Percentiles rank a stretch among this genome's conserved stretches.
phyloP scores from a whole-genome alignment of 2,888 invertebrate species.

The Leptura quadrifasciata region DNA sequence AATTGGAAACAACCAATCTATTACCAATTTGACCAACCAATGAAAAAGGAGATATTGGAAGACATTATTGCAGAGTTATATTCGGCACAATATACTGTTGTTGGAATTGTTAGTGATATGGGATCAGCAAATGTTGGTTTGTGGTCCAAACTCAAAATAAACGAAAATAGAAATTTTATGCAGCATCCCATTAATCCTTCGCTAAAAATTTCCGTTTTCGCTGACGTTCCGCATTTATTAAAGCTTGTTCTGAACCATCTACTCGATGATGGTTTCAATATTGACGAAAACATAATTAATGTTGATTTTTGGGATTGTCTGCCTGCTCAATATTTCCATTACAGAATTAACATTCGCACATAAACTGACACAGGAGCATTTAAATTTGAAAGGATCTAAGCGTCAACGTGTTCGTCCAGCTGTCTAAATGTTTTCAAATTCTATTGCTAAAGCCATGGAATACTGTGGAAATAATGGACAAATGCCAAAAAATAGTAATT shows the following conservation, averaged over 20 bases:
- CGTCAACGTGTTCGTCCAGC: slow-evolving; percentile 33
- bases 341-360: slow-evolving; percentile 20
- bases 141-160: slow-evolving; percentile 43
- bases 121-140: slow-evolving; percentile 44
- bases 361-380: slow-evolving; percentile 30
- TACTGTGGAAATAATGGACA: slow-evolving; percentile 37
- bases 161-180: too few relatives aligned
- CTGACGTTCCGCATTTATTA: slow-evolving; percentile 52
- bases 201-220: slow-evolving; percentile 49
- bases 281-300: slow-evolving; percentile 40
- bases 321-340: slow-evolving; percentile 16
- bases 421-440: slow-evolving; percentile 38
- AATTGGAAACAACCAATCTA: slow-evolving; percentile 12
- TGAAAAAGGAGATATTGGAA: not conserved
- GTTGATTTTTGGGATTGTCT: slow-evolving; percentile 34
- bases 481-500: slow-evolving; percentile 31
- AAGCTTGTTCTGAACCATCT: slow-evolving; percentile 50
- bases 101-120: slow-evolving; percentile 45
- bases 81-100: slow-evolving; percentile 35
- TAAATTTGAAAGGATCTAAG: slow-evolving; percentile 32
- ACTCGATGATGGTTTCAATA: slow-evolving; percentile 48
- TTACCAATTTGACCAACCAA: not conserved
- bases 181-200: slow-evolving; percentile 40
- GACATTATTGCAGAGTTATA: slow-evolving; percentile 41
- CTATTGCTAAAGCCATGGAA: slow-evolving; percentile 45